Conservation (phyloP, 2,888 invertebrate species). For the Dynastes maya region DNA sequence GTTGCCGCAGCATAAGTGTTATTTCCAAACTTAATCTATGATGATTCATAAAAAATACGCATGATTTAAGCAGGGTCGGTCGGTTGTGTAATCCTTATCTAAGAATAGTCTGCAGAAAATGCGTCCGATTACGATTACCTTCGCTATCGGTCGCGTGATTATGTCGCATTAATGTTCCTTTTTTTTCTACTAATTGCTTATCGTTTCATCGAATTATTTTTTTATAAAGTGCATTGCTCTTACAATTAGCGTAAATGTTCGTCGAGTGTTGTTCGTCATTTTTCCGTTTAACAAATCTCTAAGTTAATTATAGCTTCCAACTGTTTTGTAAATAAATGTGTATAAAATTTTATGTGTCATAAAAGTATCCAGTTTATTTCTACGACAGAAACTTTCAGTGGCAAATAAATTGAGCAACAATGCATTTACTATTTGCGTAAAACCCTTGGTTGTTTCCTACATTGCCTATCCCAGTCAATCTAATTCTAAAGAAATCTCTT, state of each 20-base stretch:
- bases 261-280: too few species aligned
- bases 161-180: neutral
- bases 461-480: too few species aligned
- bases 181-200: conserved; percentile 1
- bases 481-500: too few species aligned
- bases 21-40: conserved; percentile 47
- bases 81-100: conserved; percentile 39
- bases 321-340: too few species aligned
- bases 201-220: neutral
- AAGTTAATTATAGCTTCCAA: too few species aligned
- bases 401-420: too few species aligned
- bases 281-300: too few species aligned
- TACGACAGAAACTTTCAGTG: too few species aligned
- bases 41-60: conserved; percentile 44
- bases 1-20: conserved; percentile 47
- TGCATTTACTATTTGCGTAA: too few species aligned
- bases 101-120: conserved; percentile 34
- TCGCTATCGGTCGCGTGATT: conserved; percentile 1
- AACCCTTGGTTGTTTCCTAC: too few species aligned
- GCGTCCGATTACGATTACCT: neutral
- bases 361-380: too few species aligned
- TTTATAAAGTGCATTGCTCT: neutral
- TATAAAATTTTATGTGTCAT: too few species aligned
- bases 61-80: conserved; percentile 26
- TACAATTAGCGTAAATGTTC: neutral